Conservation (phyloP, 2,113 vertebrate genomes). For the Stercorarius parasiticus region DNA sequence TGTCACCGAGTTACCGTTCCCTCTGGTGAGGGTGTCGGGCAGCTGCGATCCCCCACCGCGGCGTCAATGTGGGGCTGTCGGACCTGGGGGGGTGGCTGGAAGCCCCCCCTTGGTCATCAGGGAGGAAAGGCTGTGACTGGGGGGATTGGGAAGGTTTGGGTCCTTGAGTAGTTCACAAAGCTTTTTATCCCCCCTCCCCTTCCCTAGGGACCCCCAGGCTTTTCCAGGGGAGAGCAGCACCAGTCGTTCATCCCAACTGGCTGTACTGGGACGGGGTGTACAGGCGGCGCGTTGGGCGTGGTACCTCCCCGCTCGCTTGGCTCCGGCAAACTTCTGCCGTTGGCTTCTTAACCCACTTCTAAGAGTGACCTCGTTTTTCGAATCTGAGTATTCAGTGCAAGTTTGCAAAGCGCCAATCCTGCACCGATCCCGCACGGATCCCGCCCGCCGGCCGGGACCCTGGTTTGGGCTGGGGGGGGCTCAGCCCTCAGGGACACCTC, state of each 20-base stretch:
- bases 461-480: background rate
- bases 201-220: background rate
- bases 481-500: background rate
- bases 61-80: accelerated
- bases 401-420: background rate
- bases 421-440: background rate
- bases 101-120: accelerated
- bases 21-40: background rate
- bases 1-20: background rate
- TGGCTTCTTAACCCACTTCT: background rate
- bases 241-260: background rate
- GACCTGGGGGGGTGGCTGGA: background rate
- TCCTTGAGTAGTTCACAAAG: background rate
- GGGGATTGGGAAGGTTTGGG: background rate
- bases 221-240: background rate
- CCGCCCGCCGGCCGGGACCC: background rate
- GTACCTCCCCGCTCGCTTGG: accelerated
- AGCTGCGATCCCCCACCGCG: background rate
- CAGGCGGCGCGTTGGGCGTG: accelerated
- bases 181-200: background rate
- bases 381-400: accelerated
- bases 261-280: background rate
- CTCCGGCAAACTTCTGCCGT: background rate
- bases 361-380: background rate
- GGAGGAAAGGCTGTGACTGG: background rate